These are phyloP conservation scores for Zosterops pallidus DNA, from an alignment of 2,113 vertebrate genomes.

Conservation along the genomic window DNA sequence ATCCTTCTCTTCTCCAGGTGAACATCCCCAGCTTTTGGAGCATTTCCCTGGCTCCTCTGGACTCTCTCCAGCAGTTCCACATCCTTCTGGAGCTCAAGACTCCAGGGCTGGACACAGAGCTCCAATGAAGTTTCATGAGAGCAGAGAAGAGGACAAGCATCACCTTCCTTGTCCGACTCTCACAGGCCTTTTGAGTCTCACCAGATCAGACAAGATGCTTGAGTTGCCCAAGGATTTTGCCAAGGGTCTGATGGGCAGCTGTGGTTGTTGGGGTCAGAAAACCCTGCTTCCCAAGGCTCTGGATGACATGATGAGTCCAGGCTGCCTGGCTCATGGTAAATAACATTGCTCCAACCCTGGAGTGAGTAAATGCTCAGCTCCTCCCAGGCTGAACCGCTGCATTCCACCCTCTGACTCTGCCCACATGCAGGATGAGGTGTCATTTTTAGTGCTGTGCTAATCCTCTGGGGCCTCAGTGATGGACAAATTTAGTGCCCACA, in stretches of 20 bases:
- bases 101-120: neutral
- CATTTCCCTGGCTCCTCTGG: neutral
- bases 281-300: neutral
- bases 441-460: neutral
- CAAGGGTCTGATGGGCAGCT: neutral
- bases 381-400: neutral
- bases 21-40: neutral
- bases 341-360: neutral
- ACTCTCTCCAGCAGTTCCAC: neutral
- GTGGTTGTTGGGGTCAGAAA: neutral
- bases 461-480: neutral
- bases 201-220: neutral
- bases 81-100: rapidly evolving
- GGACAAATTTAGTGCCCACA: neutral
- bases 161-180: neutral
- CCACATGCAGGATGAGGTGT: neutral
- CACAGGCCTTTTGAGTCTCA: no score
- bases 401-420: neutral
- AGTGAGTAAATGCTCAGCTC: neutral
- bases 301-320: neutral
- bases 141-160: neutral
- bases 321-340: neutral
- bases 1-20: neutral
- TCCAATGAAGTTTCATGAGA: neutral
- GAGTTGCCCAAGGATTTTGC: neutral